Base-by-base conservation (phyloP, 2,797 vertebrate genomes). In the Helostoma temminkii region DNA sequence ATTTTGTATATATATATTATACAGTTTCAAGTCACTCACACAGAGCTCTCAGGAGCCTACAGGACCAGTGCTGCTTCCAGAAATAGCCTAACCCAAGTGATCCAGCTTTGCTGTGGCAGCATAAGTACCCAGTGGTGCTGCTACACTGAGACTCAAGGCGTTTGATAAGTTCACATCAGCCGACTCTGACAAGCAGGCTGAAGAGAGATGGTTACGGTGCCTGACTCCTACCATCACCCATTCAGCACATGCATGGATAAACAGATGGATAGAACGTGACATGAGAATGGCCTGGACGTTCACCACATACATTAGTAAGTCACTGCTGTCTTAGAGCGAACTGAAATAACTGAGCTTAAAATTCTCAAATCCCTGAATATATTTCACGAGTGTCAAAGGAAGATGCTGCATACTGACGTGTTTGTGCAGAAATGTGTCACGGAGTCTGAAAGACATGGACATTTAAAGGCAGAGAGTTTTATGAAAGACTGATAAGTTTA, bases 11-110 rank as follows among this genome's bases (percentile, higher is more conserved):
- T 16, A 22, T 11, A 12, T 9, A 22, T 22, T 15, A 15, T 47
- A 15, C 42, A 58, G 47, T 66, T 52, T 39, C 37, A 37, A n/a
- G n/a, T n/a, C 11, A 43, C 15, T 41, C 43, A 24, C 9, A 25
- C 25, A 15, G 0, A 50, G 9, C 65, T 69, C 71, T 54, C 63
- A 52, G 61, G 77, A 78, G 66, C 59, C 71, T 68, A 14, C 32
- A 47, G 63, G 64, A 74, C 82, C 78, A 58, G 65, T 9, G 72
- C 57, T 55, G 86, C 70, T 84, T 89, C 88, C 86, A 87, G 75
- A 91, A 93, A 93, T 92, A 93, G 86, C 84, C 72, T 65, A 76
- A 83, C 80, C 83, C 69, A 70, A 18, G 63, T 70, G 82, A 80
- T 86, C 82, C 63, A 46, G 72, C 74, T 62, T 86, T 63, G 79